These are phyloP conservation scores for Drosophila pachea DNA, from an alignment of 1,140 invertebrate species.

Conservation along the genomic window DNA sequence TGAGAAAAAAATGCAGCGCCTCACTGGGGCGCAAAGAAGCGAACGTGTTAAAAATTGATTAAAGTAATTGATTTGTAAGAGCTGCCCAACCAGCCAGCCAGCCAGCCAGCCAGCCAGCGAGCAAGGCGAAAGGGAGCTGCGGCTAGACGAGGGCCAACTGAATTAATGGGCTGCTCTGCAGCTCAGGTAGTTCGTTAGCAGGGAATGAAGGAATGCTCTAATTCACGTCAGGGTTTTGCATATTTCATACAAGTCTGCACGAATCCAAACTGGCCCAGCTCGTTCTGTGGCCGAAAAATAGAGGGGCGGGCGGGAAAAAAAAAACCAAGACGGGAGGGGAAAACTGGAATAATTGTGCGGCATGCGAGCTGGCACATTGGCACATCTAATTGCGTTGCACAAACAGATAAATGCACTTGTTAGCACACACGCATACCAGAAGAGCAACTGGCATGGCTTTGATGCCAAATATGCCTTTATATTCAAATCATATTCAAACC, in stretches of 20 bases:
- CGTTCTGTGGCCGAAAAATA: background rate
- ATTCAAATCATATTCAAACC: constrained; percentile 59
- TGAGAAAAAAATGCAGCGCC: constrained; percentile 27
- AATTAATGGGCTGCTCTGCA: constrained; percentile 8
- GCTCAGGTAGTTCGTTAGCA: constrained; percentile 28
- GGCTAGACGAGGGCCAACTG: background rate
- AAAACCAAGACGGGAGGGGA: too few relatives aligned
- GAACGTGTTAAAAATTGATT: constrained; percentile 76
- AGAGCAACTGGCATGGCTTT: constrained; percentile 19
- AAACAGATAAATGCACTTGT: constrained; percentile 16
- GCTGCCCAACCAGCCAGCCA: constrained; percentile 20
- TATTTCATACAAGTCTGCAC: constrained; percentile 24
- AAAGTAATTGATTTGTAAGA: constrained; percentile 70
- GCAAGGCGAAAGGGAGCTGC: background rate
- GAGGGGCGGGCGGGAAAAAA: background rate
- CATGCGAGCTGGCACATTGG: too few relatives aligned
- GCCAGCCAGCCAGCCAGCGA: constrained; percentile 8
- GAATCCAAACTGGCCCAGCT: too few relatives aligned
- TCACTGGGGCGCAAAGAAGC: constrained; percentile 49
- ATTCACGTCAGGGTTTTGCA: constrained; percentile 7
- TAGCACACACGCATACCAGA: constrained; percentile 24
- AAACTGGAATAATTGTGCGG: too few relatives aligned
- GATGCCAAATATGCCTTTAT: constrained; percentile 35
- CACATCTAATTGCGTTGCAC: constrained; percentile 15
- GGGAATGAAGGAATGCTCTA: constrained; percentile 15